Evolutionary conservation across 2,113 vertebrate species (phyloP).

Genomic region (Pelodiscus sinensis): DNA sequence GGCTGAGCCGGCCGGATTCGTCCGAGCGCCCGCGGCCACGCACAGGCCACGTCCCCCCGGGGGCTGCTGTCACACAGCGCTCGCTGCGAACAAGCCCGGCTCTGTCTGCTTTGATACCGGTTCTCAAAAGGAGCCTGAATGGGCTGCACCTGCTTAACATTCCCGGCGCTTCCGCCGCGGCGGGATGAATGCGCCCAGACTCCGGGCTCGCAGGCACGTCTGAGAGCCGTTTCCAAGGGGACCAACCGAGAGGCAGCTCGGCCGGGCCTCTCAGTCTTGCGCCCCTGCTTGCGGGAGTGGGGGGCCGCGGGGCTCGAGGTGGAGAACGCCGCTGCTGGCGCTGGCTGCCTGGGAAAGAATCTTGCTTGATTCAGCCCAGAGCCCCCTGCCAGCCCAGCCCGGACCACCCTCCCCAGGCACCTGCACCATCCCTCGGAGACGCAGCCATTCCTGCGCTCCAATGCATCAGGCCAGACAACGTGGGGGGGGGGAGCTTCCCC

Average conservation of each 20-base stretch:
- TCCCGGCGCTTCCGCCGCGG: constrained; percentile 12
- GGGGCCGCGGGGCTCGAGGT: too few relatives aligned
- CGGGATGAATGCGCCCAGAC: neutral
- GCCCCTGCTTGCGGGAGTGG: neutral
- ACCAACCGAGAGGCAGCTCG: neutral
- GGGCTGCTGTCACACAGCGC: neutral
- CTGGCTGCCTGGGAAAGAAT: too few relatives aligned
- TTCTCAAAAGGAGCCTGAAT: constrained; percentile 40
- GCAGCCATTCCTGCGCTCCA: neutral
- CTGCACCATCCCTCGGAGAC: neutral
- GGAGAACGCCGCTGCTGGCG: neutral
- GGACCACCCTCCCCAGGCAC: neutral
- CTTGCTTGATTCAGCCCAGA: neutral
- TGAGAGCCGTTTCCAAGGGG: constrained; percentile 61
- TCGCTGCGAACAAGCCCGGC: constrained; percentile 24
- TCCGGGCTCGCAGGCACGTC: neutral
- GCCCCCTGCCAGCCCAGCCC: neutral
- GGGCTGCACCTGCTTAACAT: constrained; percentile 66
- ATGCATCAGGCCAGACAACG: neutral
- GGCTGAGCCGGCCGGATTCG: neutral
- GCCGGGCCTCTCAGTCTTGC: neutral
- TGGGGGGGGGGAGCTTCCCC: too few relatives aligned
- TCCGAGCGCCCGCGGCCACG: neutral
- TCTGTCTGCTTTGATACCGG: constrained; percentile 28
- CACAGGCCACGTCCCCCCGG: neutral